Percentiles rank a stretch among this genome's conserved stretches.
These are phyloP conservation scores for Synergus japonicus DNA, from an alignment of 2,888 invertebrate genomes.

Conservation along the genomic window DNA sequence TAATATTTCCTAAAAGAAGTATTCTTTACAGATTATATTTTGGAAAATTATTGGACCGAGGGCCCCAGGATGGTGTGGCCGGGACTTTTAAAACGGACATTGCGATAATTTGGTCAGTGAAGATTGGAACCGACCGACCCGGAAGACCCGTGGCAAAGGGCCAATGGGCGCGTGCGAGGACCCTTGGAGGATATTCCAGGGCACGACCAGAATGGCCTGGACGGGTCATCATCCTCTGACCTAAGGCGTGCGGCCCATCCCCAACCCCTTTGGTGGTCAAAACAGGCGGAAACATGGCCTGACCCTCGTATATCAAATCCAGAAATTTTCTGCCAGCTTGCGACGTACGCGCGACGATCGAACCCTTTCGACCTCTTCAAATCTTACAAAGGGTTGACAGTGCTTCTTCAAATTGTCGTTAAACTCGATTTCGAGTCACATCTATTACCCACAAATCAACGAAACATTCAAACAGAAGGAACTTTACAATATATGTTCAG, in stretches of 20 bases:
- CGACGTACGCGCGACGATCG: neutral
- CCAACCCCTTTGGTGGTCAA: constrained; percentile 76
- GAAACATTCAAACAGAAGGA: neutral
- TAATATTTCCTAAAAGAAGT: too few relatives aligned
- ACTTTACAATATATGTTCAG: neutral
- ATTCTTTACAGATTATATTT: neutral
- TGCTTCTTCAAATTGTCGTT: constrained; percentile 39
- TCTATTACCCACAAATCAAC: constrained; percentile 4
- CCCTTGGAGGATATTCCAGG: constrained; percentile 62
- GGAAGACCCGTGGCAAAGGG: constrained; percentile 56
- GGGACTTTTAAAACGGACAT: constrained; percentile 47
- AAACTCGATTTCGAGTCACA: constrained; percentile 3
- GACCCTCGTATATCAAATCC: constrained; percentile 74
- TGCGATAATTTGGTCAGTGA: constrained; percentile 68
- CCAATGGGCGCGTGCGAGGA: constrained; percentile 60
- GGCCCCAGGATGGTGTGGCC: constrained; percentile 21
- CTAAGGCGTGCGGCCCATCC: constrained; percentile 75
- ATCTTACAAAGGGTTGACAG: neutral
- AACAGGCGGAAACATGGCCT: constrained; percentile 77
- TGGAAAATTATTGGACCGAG: neutral
- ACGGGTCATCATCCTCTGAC: constrained; percentile 72
- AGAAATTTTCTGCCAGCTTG: constrained; percentile 44
- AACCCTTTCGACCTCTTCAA: constrained; percentile 35
- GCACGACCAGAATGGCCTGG: constrained; percentile 67
- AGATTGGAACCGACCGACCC: constrained; percentile 54